phyloP scores from a whole-genome alignment of 2,888 invertebrate species.

The Hemithea aestivaria region DNA sequence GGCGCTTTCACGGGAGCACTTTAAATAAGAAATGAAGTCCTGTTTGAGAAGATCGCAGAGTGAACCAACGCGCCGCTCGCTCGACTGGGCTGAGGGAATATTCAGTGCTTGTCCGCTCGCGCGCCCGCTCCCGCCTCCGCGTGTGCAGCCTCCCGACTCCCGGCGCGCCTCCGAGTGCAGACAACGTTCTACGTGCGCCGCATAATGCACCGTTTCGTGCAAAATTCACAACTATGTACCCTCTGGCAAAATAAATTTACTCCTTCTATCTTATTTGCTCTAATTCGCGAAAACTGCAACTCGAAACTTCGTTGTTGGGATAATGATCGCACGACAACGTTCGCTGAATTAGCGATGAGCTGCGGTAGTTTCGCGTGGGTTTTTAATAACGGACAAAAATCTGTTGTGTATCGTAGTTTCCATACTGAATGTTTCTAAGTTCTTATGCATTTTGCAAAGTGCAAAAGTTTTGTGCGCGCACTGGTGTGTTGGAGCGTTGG shows the following conservation, averaged over 20 bases:
- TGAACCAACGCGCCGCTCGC: slow-evolving; percentile 25
- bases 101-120: slow-evolving; percentile 33
- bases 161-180: slow-evolving; percentile 51
- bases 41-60: slow-evolving; percentile 57
- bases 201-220: slow-evolving; percentile 71
- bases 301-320: slow-evolving; percentile 42
- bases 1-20: slow-evolving; percentile 52
- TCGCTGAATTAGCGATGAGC: slow-evolving; percentile 41
- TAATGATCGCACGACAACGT: slow-evolving; percentile 45
- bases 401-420: slow-evolving; percentile 42
- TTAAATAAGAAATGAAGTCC: slow-evolving; percentile 71
- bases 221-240: slow-evolving; percentile 74
- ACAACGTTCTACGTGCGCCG: slow-evolving; percentile 72
- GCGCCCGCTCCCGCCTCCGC: slow-evolving; percentile 37
- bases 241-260: slow-evolving; percentile 71
- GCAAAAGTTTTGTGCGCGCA: slow-evolving; percentile 62
- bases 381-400: slow-evolving; percentile 40
- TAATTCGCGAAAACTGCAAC: slow-evolving; percentile 65
- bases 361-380: slow-evolving; percentile 24
- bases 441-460: slow-evolving; percentile 68
- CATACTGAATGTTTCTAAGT: slow-evolving; percentile 51
- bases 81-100: slow-evolving; percentile 33
- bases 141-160: slow-evolving; percentile 36
- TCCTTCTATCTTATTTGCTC: slow-evolving; percentile 72
- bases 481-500: slow-evolving; percentile 49